Percentiles rank a stretch among this genome's conserved stretches.
Evolutionary conservation across 2,113 vertebrate genomes (phyloP).

Genomic region (Sterna hirundo): DNA sequence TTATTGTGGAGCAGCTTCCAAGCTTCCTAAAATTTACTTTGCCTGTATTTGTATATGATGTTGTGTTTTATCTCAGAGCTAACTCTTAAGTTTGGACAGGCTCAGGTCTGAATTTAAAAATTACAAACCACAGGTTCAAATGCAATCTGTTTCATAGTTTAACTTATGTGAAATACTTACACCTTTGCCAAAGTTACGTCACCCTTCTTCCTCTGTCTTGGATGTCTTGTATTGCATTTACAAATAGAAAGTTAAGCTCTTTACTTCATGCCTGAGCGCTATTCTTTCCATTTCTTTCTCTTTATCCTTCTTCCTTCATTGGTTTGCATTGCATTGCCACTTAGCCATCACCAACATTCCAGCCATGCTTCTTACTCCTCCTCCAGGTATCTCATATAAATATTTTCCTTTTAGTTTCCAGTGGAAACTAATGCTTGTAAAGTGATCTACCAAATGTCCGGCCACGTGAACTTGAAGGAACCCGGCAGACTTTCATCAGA

Average conservation of each 20-base stretch:
- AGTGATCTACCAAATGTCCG: not conserved
- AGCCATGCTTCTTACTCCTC: not conserved
- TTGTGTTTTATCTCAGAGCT: not conserved
- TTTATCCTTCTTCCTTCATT: not conserved
- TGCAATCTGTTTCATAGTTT: not conserved
- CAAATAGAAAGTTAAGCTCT: not conserved
- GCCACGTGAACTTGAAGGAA: not conserved
- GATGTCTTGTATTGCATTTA: not conserved
- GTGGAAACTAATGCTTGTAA: not conserved
- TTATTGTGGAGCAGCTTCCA: not conserved
- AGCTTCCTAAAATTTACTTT: not conserved
- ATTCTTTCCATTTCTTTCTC: not conserved
- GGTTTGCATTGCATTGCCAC: not conserved
- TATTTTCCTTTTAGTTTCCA: not conserved
- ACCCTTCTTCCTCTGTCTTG: not conserved
- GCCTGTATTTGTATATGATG: not conserved
- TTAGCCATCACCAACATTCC: not conserved
- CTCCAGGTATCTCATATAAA: not conserved
- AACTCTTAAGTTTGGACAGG: not conserved
- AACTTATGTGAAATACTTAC: not conserved
- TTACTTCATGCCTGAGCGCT: not conserved
- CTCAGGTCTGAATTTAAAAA: not conserved
- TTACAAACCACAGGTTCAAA: not conserved
- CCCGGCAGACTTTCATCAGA: not conserved
- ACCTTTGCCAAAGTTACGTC: not conserved